Evolutionary conservation across 2,888 invertebrate species (phyloP).

Genomic region (Sialis lutaria): DNA sequence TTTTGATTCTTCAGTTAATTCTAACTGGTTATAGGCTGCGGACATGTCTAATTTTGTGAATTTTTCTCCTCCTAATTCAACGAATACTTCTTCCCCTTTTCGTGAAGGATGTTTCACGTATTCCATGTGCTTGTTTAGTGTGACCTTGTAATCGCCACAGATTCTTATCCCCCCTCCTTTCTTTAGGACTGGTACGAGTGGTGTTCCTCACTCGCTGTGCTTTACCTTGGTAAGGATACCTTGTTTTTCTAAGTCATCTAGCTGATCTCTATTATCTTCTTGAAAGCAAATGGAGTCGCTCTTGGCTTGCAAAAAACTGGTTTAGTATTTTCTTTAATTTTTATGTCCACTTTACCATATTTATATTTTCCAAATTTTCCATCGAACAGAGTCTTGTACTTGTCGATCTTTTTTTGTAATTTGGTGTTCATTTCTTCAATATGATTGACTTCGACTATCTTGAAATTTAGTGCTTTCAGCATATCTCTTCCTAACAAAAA

Average conservation of each 20-base stretch:
- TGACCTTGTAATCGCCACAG: conserved; percentile 13
- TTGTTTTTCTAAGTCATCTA: conserved; percentile 9
- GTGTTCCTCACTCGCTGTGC: conserved; percentile 17
- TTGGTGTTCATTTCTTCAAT: neutral
- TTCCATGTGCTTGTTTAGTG: conserved; percentile 12
- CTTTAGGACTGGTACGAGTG: conserved; percentile 17
- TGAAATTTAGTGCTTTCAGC: neutral
- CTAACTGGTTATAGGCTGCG: conserved; percentile 9
- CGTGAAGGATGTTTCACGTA: conserved; percentile 13
- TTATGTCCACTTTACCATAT: conserved; percentile 8
- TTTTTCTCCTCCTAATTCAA: conserved; percentile 9
- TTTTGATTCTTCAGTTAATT: conserved; percentile 6
- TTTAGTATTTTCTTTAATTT: conserved; percentile 8
- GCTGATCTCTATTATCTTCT: conserved; percentile 9
- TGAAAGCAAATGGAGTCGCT: conserved; percentile 9
- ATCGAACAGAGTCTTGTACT: conserved; percentile 5
- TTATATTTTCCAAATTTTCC: conserved; percentile 7
- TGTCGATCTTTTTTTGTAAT: conserved; percentile 6
- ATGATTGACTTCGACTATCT: neutral
- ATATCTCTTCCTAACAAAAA: neutral
- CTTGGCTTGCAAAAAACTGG: conserved; percentile 10
- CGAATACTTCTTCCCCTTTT: conserved; percentile 11
- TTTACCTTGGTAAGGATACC: conserved; percentile 12
- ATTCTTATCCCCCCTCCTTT: conserved; percentile 12
- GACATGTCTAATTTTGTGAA: conserved; percentile 10